Evolutionary conservation across 64 coral and sea anemone genomes (phyloP).

Genomic region (Exaiptasia diaphana): DNA sequence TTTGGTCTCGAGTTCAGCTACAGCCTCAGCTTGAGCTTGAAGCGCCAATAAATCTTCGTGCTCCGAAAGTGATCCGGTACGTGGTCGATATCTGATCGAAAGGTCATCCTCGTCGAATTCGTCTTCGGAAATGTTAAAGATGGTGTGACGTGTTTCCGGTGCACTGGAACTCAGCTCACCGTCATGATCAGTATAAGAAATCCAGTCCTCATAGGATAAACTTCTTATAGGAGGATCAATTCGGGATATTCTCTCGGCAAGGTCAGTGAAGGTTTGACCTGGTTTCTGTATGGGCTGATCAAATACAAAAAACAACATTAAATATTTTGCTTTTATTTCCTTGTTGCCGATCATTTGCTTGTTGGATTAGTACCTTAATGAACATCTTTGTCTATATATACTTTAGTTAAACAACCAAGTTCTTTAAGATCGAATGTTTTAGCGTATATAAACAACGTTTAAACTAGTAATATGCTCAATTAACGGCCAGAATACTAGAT

Average conservation of each 20-base stretch:
- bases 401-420: no score
- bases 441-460: no score
- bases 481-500: no score
- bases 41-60: conserved; percentile 84
- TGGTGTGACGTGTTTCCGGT: conserved; percentile 39
- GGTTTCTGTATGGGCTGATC: not conserved
- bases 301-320: no score
- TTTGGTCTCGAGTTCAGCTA: conserved; percentile 23
- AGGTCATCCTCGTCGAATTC: conserved; percentile 69
- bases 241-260: conserved; percentile 83
- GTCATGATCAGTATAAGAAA: conserved; percentile 42
- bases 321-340: no score
- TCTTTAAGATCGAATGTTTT: no score
- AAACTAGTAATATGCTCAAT: no score
- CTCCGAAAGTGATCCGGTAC: conserved; percentile 87
- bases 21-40: conserved; percentile 60
- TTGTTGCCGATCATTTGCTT: no score
- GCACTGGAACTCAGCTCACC: conserved; percentile 38
- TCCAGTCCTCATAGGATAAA: conserved; percentile 47
- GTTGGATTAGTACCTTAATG: no score
- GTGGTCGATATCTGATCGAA: conserved; percentile 57
- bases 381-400: no score
- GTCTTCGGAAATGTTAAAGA: conserved; percentile 66
- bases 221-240: conserved; percentile 72
- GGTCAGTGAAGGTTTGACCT: conserved; percentile 68